phyloP scores from a whole-genome alignment of 2,888 invertebrate species.

The Lepetodrilus schrolli region DNA sequence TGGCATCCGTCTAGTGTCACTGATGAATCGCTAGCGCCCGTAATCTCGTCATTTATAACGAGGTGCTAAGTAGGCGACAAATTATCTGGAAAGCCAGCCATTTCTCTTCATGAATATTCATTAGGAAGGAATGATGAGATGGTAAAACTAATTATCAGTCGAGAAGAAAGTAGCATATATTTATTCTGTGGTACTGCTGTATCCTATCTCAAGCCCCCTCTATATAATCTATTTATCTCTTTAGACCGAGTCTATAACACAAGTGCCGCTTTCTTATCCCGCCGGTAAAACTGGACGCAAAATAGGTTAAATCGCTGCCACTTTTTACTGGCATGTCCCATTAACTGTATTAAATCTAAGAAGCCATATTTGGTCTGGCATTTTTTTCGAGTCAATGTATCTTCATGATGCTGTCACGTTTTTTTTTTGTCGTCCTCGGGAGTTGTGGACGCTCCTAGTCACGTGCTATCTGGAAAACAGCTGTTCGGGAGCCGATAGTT shows the following conservation, averaged over 20 bases:
- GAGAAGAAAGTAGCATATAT: not conserved
- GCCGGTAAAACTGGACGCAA: not conserved
- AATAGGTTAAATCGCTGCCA: not conserved
- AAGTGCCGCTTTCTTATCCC: not conserved
- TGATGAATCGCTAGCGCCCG: not conserved
- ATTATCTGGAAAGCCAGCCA: conserved; percentile 14
- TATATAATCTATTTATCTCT: not conserved
- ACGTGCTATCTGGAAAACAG: conserved; percentile 1
- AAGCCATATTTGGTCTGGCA: not conserved
- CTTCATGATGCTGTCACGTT: too few species aligned
- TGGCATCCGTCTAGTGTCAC: not conserved
- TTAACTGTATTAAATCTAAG: conserved; percentile 12
- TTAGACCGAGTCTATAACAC: not conserved
- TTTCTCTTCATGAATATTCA: conserved; percentile 1
- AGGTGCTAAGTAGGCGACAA: conserved; percentile 19
- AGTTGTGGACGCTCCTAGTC: not conserved
- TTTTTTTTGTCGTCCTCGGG: not conserved
- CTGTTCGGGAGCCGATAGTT: not conserved
- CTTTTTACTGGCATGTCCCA: not conserved
- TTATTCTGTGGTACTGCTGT: not conserved
- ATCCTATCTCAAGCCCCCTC: not conserved
- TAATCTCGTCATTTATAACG: conserved; percentile 16
- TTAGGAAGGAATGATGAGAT: not conserved
- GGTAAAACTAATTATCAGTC: not conserved
- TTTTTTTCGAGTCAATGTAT: too few species aligned